These are phyloP conservation scores for Mastomys coucha DNA, from an alignment of 2,113 vertebrate genomes.

Conservation along the genomic window DNA sequence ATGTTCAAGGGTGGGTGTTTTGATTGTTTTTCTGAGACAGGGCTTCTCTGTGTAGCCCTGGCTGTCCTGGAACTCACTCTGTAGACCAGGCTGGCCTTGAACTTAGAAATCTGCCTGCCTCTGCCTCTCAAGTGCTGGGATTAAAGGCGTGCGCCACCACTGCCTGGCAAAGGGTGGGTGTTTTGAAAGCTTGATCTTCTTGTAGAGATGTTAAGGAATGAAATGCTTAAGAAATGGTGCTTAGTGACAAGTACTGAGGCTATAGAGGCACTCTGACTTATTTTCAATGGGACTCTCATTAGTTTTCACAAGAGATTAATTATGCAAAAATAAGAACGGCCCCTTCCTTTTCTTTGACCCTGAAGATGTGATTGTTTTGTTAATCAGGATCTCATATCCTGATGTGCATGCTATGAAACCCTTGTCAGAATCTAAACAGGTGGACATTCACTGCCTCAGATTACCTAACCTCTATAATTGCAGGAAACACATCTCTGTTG, in stretches of 20 bases:
- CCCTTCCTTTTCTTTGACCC: neutral
- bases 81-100: too few species aligned
- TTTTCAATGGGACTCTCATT: neutral
- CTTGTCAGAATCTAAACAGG: neutral
- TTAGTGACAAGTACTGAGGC: too few species aligned
- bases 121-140: too few species aligned
- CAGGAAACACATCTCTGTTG: neutral
- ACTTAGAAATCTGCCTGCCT: too few species aligned
- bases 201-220: neutral
- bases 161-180: neutral
- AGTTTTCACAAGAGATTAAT: neutral
- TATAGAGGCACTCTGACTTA: too few species aligned
- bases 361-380: neutral
- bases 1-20: too few species aligned
- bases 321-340: neutral
- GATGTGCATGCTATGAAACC: too few species aligned
- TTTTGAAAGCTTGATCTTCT: neutral
- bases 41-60: too few species aligned
- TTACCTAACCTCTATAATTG: neutral
- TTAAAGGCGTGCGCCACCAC: too few species aligned
- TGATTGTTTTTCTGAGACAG: too few species aligned
- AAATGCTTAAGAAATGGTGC: neutral
- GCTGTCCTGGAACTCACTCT: too few species aligned
- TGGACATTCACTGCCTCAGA: neutral
- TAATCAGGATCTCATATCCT: neutral